Base-by-base conservation (phyloP, 64 coral and sea anemone species). In the Dendrophyllia cribrosa region DNA sequence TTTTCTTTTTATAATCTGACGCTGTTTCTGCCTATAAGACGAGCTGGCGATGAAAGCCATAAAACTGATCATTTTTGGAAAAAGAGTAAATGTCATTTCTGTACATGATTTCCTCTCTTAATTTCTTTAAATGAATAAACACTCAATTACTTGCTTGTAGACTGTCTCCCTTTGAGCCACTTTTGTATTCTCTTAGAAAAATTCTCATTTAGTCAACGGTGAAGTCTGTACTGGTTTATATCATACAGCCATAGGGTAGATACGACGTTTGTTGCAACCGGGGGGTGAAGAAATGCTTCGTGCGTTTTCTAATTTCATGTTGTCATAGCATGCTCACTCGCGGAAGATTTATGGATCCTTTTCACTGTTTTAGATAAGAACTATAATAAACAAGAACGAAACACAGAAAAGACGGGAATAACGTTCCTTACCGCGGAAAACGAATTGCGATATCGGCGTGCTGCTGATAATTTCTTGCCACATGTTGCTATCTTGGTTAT, bases 401-500 rank as follows among this genome's bases (percentile, higher is more conserved):
- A 49, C 59, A 51, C 4, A 5, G 24, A 11, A 13, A 79, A n/a
- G 72, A 49, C 19, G 50, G 45, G 0, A 45, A 82, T 17, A 51
- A 84, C 43, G 7, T 20, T 9, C 21, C 80, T 84, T 84, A 84
- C 80, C 80, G 43, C 5, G 9, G 45, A 49, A 13, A 84, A 68
- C 6, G 58, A 13, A 44, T 84, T 84, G 6, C 80, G 80, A 59
- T 25, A 45, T 67, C 45, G 44, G 1, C 80, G 63, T 67, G 80
- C 26, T 49, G 45, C 61, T 51, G 44, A 67, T 20, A 67, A 44
- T n/a, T 67, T 84, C 62, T 84, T 84, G 60, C 60, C 80, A 13
- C 61, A 67, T 20, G 61, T 68, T 3, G 62, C 45, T 14, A 22
- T 68, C 19, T 84, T 68, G 19, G 62, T 44, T 48, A 84, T 67